These are phyloP conservation scores for Eledone cirrhosa DNA, from an alignment of 2,888 invertebrate genomes.

Conservation along the genomic window DNA sequence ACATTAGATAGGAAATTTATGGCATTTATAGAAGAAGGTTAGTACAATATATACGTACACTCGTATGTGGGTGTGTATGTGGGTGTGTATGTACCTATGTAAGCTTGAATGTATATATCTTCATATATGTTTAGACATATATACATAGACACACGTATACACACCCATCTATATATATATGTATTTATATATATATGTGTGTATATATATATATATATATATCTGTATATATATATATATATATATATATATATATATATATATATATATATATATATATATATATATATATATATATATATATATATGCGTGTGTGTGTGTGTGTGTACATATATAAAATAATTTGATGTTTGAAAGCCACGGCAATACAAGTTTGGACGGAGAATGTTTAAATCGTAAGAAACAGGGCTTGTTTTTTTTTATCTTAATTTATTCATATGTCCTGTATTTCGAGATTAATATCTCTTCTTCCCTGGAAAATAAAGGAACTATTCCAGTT, in stretches of 20 bases:
- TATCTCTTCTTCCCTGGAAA: too few species aligned
- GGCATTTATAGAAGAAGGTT: background rate
- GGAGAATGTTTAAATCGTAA: too few species aligned
- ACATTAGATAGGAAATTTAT: too few species aligned
- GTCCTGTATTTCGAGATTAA: too few species aligned
- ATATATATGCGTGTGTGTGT: background rate
- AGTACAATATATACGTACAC: background rate
- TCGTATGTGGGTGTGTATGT: background rate
- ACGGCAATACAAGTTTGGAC: background rate
- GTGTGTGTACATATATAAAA: background rate
- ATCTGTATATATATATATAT: slow-evolving; percentile 26
- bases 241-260: slow-evolving; percentile 15
- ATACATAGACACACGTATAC: slow-evolving; percentile 14
- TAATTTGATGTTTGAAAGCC: background rate
- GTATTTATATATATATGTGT: slow-evolving; percentile 24
- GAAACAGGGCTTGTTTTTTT: too few species aligned
- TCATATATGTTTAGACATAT: slow-evolving; percentile 8
- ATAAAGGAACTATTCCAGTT: too few species aligned
- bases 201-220: slow-evolving; percentile 27
- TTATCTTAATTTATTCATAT: too few species aligned
- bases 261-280: background rate
- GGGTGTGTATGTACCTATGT: background rate
- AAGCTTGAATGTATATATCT: slow-evolving; percentile 7
- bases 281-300: background rate
- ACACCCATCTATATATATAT: slow-evolving; percentile 23